These are phyloP conservation scores for Agonopterix alstromeriana DNA, from an alignment of 2,888 invertebrate genomes.

Conservation along the genomic window DNA sequence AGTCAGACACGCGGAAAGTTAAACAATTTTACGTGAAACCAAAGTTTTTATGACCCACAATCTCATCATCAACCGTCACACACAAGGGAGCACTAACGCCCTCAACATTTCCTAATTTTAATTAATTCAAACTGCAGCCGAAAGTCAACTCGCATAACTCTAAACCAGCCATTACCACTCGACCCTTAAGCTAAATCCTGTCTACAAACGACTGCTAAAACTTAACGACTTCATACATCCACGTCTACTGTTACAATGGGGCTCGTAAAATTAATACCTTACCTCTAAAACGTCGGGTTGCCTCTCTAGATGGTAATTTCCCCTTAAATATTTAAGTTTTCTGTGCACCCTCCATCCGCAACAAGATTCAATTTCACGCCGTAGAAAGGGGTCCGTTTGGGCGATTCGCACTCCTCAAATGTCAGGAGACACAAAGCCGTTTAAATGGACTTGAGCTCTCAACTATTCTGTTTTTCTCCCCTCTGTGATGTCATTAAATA, in stretches of 20 bases:
- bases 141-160: constrained; percentile 34
- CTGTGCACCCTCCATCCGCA: constrained; percentile 63
- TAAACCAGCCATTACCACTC: constrained; percentile 20
- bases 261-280: constrained; percentile 72
- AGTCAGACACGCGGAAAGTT: constrained; percentile 1
- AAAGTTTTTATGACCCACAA: constrained; percentile 48
- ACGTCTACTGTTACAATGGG: constrained; percentile 55
- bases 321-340: constrained; percentile 75
- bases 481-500: constrained; percentile 17
- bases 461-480: constrained; percentile 26
- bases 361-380: constrained; percentile 77
- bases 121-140: constrained; percentile 54
- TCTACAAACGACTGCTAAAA: constrained; percentile 60
- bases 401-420: constrained; percentile 61
- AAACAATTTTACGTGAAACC: constrained; percentile 19
- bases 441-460: constrained; percentile 43
- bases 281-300: constrained; percentile 54
- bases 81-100: constrained; percentile 33
- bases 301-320: constrained; percentile 62
- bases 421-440: constrained; percentile 56
- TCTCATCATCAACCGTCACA: constrained; percentile 34
- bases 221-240: constrained; percentile 68
- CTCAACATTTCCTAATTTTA: constrained; percentile 53
- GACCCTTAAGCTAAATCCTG: constrained; percentile 42
- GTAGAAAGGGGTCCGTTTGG: constrained; percentile 63